These are phyloP conservation scores for Halichondria panicea DNA, from an alignment of 37 sponge, comb jelly and placozoan species.

Conservation along the genomic window DNA sequence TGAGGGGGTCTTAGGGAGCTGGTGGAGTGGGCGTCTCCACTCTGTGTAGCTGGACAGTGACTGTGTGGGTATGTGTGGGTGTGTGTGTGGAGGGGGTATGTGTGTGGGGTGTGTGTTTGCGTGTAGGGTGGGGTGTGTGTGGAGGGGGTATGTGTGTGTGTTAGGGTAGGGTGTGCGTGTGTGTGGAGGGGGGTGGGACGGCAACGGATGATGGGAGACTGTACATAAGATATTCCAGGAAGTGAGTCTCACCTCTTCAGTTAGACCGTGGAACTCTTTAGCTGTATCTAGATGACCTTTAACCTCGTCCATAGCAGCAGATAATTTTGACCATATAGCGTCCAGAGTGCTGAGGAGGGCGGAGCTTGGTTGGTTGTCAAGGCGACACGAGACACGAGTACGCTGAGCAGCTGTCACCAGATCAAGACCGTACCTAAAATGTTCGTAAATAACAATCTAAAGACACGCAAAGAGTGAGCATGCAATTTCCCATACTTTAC, in stretches of 20 bases:
- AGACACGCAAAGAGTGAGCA: not conserved
- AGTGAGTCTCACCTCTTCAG: constrained; percentile 39
- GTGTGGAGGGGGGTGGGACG: not conserved
- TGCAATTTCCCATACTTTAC: not conserved
- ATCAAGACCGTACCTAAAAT: constrained; percentile 65
- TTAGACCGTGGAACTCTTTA: constrained; percentile 29
- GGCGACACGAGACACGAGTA: constrained; percentile 19
- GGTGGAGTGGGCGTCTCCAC: constrained; percentile 42
- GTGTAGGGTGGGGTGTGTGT: too few species aligned
- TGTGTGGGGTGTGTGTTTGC: too few species aligned
- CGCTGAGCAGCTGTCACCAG: constrained; percentile 55
- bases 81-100: too few species aligned
- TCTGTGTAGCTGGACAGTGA: constrained; percentile 3
- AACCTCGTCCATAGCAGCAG: not conserved
- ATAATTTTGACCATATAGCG: constrained; percentile 43
- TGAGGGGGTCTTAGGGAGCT: constrained; percentile 33
- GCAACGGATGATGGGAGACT: not conserved
- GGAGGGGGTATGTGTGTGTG: too few species aligned
- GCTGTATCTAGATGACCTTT: constrained; percentile 16
- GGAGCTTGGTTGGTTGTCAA: constrained; percentile 19
- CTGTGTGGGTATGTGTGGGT: too few species aligned
- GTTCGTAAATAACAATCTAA: not conserved
- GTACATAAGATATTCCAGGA: too few species aligned
- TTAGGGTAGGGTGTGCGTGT: not conserved
- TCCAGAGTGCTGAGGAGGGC: constrained; percentile 12